phyloP scores from a whole-genome alignment of 2,113 vertebrate genomes.

The Urocolius indicus region DNA sequence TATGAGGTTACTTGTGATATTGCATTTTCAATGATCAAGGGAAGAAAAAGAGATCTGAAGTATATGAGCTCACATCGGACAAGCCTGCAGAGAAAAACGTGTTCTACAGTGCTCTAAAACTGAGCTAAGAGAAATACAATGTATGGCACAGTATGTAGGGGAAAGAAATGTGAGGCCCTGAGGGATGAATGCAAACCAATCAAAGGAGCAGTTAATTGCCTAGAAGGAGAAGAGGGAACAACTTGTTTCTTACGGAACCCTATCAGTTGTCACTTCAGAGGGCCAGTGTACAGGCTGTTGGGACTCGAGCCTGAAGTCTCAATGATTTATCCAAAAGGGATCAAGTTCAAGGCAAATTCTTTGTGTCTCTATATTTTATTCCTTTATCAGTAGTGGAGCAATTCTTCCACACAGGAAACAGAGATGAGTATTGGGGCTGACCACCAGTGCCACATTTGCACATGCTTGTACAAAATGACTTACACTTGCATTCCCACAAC shows the following conservation, averaged over 20 bases:
- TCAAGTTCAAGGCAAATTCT: not conserved
- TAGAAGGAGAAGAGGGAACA: slow-evolving; percentile 11
- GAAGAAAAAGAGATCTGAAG: slow-evolving; percentile 5
- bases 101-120: slow-evolving; percentile 7
- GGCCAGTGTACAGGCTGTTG: not conserved
- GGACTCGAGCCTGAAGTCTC: not conserved
- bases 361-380: not conserved
- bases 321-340: not conserved
- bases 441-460: not conserved
- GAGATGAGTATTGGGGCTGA: not conserved
- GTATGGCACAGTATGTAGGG: not conserved
- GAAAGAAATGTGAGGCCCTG: not conserved
- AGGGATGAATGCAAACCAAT: slow-evolving; percentile 27
- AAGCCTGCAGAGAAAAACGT: slow-evolving; percentile 34
- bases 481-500: not conserved
- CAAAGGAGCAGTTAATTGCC: slow-evolving; percentile 46
- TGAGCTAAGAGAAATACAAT: not conserved
- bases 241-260: not conserved
- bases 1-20: not conserved
- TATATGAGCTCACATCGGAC: not conserved
- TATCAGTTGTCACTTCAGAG: not conserved
- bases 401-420: not conserved
- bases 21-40: slow-evolving; percentile 2
- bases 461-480: not conserved
- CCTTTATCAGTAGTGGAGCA: not conserved